Evolutionary conservation across 2,113 vertebrate species (phyloP).

Genomic region (Melanotaenia duboulayi): DNA sequence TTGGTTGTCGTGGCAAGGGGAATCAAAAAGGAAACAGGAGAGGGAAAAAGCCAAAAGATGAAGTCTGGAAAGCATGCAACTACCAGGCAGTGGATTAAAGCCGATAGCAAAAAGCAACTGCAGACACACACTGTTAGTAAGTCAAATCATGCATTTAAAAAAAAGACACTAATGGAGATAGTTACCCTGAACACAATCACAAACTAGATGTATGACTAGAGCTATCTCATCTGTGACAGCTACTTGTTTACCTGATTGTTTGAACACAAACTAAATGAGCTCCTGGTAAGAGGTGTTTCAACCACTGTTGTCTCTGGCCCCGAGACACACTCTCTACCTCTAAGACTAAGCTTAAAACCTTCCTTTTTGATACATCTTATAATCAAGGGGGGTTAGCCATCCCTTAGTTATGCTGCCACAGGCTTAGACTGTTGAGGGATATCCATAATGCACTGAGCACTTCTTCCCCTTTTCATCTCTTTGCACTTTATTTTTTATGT

Average conservation of each 20-base stretch:
- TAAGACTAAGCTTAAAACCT: too few relatives aligned
- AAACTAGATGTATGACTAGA: background rate
- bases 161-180: slow-evolving; percentile 9
- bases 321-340: too few relatives aligned
- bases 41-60: slow-evolving; percentile 21
- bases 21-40: slow-evolving; percentile 44
- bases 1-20: slow-evolving; percentile 83
- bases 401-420: too few relatives aligned
- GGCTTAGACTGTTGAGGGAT: too few relatives aligned
- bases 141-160: slow-evolving; percentile 28
- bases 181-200: slow-evolving; percentile 21
- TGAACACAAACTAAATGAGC: slow-evolving; percentile 3
- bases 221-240: background rate
- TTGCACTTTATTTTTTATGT: too few relatives aligned
- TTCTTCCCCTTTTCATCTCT: too few relatives aligned
- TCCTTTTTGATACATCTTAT: too few relatives aligned
- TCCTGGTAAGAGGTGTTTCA: background rate
- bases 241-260: background rate
- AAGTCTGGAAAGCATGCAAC: slow-evolving; percentile 53
- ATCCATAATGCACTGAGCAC: too few relatives aligned
- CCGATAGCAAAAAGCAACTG: slow-evolving; percentile 7
- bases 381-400: too few relatives aligned
- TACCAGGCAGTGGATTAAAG: slow-evolving; percentile 37
- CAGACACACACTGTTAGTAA: slow-evolving; percentile 8
- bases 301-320: too few relatives aligned